Conservation (phyloP, 2,113 vertebrate genomes). For the Macquaria australasica region DNA sequence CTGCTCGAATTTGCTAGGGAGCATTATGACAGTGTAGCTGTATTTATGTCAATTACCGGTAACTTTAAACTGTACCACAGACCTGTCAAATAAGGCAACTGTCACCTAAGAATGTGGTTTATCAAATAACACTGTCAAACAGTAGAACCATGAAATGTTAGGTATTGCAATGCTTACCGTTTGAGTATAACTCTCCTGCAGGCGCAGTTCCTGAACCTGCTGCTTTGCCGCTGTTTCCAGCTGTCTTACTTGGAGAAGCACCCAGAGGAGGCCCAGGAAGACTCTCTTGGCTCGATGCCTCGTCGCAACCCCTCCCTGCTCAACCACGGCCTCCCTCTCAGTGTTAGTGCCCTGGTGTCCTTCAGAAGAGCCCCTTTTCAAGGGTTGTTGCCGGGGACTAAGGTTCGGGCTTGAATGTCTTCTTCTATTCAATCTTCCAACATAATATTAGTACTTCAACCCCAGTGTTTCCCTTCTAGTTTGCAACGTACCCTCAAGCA, state of each 20-base stretch:
- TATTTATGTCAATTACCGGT: background rate
- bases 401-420: conserved; percentile 73
- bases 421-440: no score
- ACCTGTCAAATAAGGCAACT: background rate
- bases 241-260: conserved; percentile 89
- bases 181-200: conserved; percentile 52
- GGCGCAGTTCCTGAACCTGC: conserved; percentile 92
- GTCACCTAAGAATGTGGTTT: background rate
- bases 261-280: conserved; percentile 85
- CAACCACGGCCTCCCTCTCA: conserved; percentile 91
- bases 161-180: fast-evolving
- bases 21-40: background rate
- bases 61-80: background rate
- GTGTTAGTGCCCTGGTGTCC: conserved; percentile 93
- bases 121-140: background rate
- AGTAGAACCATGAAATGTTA: background rate
- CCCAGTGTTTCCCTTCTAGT: background rate
- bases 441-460: background rate
- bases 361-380: conserved; percentile 89
- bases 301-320: conserved; percentile 82
- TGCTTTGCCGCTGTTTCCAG: conserved; percentile 97
- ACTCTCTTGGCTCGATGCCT: conserved; percentile 39
- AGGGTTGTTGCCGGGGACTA: conserved; percentile 68
- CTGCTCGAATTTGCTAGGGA: background rate
- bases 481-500: background rate